These are phyloP conservation scores for Eristalinus sepulchralis DNA, from an alignment of 2,888 invertebrate genomes.

Conservation along the genomic window DNA sequence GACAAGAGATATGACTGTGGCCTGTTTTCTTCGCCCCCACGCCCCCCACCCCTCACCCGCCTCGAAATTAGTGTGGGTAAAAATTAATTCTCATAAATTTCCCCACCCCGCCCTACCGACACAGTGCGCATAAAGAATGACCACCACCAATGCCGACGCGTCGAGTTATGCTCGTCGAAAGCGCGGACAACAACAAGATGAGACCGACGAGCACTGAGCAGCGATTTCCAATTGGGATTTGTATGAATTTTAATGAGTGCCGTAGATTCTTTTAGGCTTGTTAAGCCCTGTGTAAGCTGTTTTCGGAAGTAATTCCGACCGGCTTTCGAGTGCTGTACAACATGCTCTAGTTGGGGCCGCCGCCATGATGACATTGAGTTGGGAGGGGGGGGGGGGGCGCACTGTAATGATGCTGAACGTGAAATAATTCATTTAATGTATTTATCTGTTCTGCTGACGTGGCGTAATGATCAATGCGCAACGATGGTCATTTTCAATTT, in stretches of 20 bases:
- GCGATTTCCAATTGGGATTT: conserved; percentile 65
- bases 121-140: conserved; percentile 20
- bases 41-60: background rate
- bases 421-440: conserved; percentile 66
- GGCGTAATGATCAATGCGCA: conserved; percentile 9
- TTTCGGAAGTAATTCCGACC: conserved; percentile 48
- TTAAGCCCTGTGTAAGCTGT: conserved; percentile 62
- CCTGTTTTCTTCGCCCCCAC: background rate
- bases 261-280: conserved; percentile 49
- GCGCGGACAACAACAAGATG: too few species aligned
- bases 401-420: conserved; percentile 61
- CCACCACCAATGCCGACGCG: background rate
- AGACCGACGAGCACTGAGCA: background rate
- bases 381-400: conserved; percentile 38
- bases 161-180: too few species aligned
- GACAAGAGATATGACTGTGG: conserved; percentile 58
- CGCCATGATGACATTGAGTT: conserved; percentile 62
- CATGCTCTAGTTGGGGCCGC: background rate
- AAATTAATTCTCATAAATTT: conserved; percentile 70
- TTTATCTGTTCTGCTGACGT: conserved; percentile 62
- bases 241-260: conserved; percentile 70
- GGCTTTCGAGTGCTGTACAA: background rate
- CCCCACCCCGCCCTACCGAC: background rate
- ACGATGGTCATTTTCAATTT: background rate
- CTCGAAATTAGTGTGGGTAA: conserved; percentile 57